Base-by-base conservation (phyloP, 2,113 vertebrate genomes). In the Nyctereutes procyonoides region DNA sequence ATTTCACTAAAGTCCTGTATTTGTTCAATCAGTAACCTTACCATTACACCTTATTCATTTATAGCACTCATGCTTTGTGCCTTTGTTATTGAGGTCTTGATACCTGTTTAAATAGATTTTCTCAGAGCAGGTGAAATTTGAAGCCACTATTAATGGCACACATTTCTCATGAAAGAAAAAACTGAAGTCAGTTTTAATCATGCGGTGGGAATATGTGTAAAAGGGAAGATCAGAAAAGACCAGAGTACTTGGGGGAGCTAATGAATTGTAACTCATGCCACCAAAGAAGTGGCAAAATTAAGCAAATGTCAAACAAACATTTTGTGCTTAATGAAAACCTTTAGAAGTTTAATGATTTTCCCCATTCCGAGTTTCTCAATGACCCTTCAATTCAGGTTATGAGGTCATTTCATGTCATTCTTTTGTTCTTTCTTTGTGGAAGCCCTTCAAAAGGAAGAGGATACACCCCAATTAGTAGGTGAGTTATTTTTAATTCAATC, bases 351-450 rank as follows among this genome's bases (percentile, higher is more conserved):
- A 63, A 60, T 32, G 7, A 63, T 15, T 38, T 82, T 73, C 14
- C 19, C 24, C 10, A 19, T 63, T 77, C 24, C n/a, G 85, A 5
- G 58, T 4, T 88, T 84, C 13, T 65, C 30, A 69, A 4, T 76
- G 51, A 80, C 13, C 3, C 3, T 73, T 81, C 14, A 15, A 32
- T 22, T 58, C 8, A 48, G 38, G 81, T 65, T 80, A 7, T 32
- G n/a, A 32, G 38, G 3, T 8, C 22, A 51, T 76, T 90, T 87
- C 22, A 69, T 4, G 26, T 26, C 17, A 53, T 63, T 65, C 55
- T 53, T 24, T 65, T 93, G 6, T 60, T 85, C 1, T 95, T 91
- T 82, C 62, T 92, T 95, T 84, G 69, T 13, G 93, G 79, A 62
- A 58, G 8, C 0, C 0, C 1, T 2, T 85, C 8, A 84, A 73